These are phyloP conservation scores for Hyperoplus immaculatus DNA, from an alignment of 2,797 vertebrate genomes.

Conservation along the genomic window DNA sequence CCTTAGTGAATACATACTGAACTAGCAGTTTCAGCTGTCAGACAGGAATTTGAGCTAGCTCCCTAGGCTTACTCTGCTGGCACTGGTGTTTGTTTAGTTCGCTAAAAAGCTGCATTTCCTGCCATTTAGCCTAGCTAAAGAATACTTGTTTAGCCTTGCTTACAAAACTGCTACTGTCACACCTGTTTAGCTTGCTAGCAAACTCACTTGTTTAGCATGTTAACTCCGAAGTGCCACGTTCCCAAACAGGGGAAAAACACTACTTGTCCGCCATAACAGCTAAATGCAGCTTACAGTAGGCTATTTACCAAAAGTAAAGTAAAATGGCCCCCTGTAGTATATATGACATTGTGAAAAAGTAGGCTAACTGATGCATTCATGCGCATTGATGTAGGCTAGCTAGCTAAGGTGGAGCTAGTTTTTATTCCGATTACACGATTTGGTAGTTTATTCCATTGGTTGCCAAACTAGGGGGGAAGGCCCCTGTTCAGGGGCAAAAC, in stretches of 20 bases:
- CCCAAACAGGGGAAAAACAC: not conserved
- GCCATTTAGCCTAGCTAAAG: not conserved
- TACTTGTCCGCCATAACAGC: too few relatives aligned
- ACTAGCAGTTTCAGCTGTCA: not conserved
- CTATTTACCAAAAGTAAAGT: too few relatives aligned
- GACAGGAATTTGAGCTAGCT: not conserved
- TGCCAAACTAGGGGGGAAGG: not conserved
- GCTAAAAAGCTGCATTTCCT: not conserved
- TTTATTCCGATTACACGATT: not conserved
- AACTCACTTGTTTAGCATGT: not conserved
- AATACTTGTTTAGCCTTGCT: not conserved
- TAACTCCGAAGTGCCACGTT: not conserved
- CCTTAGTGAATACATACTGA: too few relatives aligned
- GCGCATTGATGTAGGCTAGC: not conserved
- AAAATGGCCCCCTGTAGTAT: too few relatives aligned
- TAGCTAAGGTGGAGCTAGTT: not conserved
- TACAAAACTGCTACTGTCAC: not conserved
- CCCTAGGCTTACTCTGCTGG: too few relatives aligned
- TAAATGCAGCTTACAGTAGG: not conserved
- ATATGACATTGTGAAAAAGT: too few relatives aligned
- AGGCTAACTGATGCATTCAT: not conserved
- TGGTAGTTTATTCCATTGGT: not conserved
- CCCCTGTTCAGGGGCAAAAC: too few relatives aligned
- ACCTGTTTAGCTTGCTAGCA: not conserved
- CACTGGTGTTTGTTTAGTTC: not conserved